phyloP scores from a whole-genome alignment of 2,888 invertebrate genomes.

The Lacanobia oleracea region DNA sequence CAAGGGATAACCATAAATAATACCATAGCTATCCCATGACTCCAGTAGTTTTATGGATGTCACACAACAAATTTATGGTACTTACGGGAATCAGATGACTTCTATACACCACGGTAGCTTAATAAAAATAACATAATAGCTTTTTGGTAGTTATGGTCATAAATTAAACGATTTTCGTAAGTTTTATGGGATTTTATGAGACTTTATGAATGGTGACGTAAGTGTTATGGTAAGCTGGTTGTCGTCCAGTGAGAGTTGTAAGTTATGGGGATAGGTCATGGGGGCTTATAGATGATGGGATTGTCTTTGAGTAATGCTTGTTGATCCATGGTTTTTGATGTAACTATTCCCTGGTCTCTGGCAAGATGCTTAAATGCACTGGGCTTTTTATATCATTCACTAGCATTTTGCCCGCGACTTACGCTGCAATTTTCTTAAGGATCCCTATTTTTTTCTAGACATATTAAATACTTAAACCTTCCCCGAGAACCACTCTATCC shows the following conservation, averaged over 20 bases:
- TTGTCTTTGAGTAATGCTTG: slow-evolving; percentile 11
- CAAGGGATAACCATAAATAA: slow-evolving; percentile 82
- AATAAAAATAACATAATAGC: slow-evolving; percentile 53
- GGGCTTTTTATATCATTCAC: too few relatives aligned
- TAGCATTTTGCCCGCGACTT: too few relatives aligned
- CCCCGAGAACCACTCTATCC: too few relatives aligned
- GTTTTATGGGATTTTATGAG: slow-evolving; percentile 55
- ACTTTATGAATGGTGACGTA: slow-evolving; percentile 34
- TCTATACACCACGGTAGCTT: slow-evolving; percentile 60
- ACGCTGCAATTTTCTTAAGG: too few relatives aligned
- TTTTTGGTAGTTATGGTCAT: slow-evolving; percentile 53
- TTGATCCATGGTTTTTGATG: background rate
- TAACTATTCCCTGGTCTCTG: background rate
- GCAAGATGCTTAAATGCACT: too few relatives aligned
- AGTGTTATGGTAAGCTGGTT: slow-evolving; percentile 46
- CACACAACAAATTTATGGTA: slow-evolving; percentile 79
- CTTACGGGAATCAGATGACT: slow-evolving; percentile 55
- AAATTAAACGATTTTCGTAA: slow-evolving; percentile 64
- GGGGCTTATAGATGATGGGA: slow-evolving; percentile 30
- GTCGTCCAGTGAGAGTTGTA: slow-evolving; percentile 42
- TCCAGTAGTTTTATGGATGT: slow-evolving; percentile 81
- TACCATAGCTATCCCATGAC: slow-evolving; percentile 73
- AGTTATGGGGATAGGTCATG: slow-evolving; percentile 53
- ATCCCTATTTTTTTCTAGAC: too few relatives aligned
- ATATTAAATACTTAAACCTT: too few relatives aligned